Percentiles rank a stretch among this genome's conserved stretches.
Conservation (phyloP, 2,797 vertebrate genomes). For the Ispidina picta region DNA sequence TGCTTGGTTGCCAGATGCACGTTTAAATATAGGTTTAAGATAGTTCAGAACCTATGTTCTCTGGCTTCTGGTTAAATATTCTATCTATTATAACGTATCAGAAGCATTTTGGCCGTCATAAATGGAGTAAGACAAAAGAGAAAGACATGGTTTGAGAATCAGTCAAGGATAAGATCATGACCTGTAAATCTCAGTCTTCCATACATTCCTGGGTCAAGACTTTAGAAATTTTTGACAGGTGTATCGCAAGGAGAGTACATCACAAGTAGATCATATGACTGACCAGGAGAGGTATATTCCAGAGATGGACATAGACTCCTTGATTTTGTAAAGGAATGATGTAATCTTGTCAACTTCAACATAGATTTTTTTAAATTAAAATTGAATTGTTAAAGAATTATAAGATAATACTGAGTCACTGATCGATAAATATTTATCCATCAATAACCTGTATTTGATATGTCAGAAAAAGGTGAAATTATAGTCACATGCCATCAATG, state of each 20-base stretch:
- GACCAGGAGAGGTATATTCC: neutral
- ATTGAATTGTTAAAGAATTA: neutral
- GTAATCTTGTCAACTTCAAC: neutral
- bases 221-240: neutral
- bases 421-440: too few relatives aligned
- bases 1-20: neutral
- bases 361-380: neutral
- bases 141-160: neutral
- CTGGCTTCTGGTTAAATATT: neutral
- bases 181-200: neutral
- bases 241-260: neutral
- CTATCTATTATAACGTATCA: neutral
- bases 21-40: neutral
- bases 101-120: neutral
- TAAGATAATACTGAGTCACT: too few relatives aligned
- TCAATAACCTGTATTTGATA: too few relatives aligned
- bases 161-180: neutral
- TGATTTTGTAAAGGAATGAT: neutral
- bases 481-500: too few relatives aligned
- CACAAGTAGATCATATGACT: neutral
- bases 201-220: neutral
- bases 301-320: neutral
- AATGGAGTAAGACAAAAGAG: neutral
- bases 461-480: too few relatives aligned
- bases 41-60: neutral